Conservation (phyloP, 2,113 vertebrate species). For the Acinonyx jubatus region DNA sequence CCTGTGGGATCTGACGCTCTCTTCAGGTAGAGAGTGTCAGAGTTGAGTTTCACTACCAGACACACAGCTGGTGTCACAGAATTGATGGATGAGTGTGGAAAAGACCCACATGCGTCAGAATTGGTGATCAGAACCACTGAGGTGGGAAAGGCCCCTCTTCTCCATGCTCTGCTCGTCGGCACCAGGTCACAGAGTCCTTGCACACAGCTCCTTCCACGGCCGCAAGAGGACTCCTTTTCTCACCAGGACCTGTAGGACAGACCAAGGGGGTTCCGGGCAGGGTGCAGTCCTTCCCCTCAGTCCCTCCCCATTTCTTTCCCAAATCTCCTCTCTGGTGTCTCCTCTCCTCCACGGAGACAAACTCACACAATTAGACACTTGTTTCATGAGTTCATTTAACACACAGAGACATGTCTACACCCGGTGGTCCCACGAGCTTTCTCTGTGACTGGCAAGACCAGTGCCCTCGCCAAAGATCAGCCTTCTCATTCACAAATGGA, state of each 20-base stretch:
- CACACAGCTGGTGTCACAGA: background rate
- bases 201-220: too few relatives aligned
- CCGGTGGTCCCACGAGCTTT: accelerated
- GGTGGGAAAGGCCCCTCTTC: too few relatives aligned
- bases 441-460: background rate
- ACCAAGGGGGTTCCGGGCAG: accelerated
- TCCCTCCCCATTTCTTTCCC: background rate
- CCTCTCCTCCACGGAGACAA: background rate
- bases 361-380: background rate
- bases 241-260: accelerated
- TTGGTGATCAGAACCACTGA: background rate
- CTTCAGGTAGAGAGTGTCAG: background rate
- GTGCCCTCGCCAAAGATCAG: too few relatives aligned
- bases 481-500: background rate
- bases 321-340: background rate
- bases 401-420: background rate
- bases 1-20: background rate
- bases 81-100: background rate
- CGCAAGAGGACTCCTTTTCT: background rate
- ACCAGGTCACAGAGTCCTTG: background rate
- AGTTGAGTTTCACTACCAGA: background rate
- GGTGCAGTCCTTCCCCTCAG: accelerated
- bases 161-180: too few relatives aligned
- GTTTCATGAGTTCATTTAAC: background rate
- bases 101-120: background rate